Base-by-base conservation (phyloP, 2,797 vertebrate species). In the Cyclura pinguis region DNA sequence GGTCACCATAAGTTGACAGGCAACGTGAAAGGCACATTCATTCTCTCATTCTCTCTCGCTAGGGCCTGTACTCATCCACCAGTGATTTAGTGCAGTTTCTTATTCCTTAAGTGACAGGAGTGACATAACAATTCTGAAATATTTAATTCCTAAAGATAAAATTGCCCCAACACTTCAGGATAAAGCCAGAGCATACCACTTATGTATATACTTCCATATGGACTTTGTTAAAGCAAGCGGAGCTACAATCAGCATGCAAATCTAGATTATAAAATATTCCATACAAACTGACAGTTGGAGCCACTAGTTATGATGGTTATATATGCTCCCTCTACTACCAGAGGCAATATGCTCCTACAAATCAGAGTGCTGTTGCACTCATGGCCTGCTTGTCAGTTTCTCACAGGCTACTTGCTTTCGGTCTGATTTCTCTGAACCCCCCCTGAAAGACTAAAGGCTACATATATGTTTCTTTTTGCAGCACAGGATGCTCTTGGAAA, bases 401-500 rank as follows among this genome's bases (percentile, higher is more conserved):
- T 4, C 2, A 10, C 8, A 69, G 29, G 10, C 29, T 13, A 69
- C 29, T 32, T 67, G 64, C 64, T 29, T 69, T 69, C 14, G 10
- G 27, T 69, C 29, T 69, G 29, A 69, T 69, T 69, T 13, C 29
- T 69, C 67, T 69, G 29, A 69, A 69, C 2, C 24, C 8, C 64
- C 6, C 7, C 27, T 12, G 9, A 69, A 22, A n/a, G 57, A 84
- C 29, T 81, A 0, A 86, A 24, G n/a, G 16, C 38, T 83, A 81
- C 20, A 77, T 77, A 42, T 38, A 42, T 38, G 38, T 24, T 77
- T 32, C 35, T 38, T 12, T 85, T 18, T 59, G 64, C 77, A 22
- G 50, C 42, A 83, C 3, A 88, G 52, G 52, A 88, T 91, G 86
- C 27, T 86, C 18, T 24, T 89, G 84, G 59, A 91, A 88, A 42